Conservation (phyloP, 2,113 vertebrate species). For the Marcusenius ussheri region DNA sequence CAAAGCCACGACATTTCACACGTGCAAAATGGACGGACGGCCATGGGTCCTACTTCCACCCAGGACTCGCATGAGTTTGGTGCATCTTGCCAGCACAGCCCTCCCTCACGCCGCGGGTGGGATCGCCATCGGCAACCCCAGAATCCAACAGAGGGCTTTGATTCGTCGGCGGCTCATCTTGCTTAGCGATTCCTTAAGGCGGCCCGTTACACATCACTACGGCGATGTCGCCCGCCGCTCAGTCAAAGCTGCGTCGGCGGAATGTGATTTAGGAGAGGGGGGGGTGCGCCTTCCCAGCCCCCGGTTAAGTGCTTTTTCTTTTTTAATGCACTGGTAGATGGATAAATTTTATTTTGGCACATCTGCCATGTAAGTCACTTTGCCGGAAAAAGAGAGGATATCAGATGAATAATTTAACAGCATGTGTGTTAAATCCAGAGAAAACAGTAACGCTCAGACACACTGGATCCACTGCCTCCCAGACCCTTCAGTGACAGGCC, state of each 20-base stretch:
- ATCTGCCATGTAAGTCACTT: conserved; percentile 4
- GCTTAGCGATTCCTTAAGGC: neutral
- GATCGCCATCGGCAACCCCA: neutral
- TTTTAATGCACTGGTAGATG: neutral
- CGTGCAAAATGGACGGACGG: neutral
- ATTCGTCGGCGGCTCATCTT: neutral
- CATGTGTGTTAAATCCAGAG: neutral
- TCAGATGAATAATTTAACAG: conserved; percentile 6
- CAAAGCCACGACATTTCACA: neutral
- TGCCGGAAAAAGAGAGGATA: neutral
- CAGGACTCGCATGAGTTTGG: neutral
- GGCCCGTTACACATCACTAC: neutral
- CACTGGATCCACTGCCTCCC: neutral
- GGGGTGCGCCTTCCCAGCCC: neutral
- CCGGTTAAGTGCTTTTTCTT: neutral
- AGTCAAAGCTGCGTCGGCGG: neutral
- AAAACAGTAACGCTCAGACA: neutral
- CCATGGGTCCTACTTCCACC: neutral
- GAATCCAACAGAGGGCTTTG: neutral
- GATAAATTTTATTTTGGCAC: conserved; percentile 7
- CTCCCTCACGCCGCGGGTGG: neutral
- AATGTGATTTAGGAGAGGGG: neutral
- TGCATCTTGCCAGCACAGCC: too few relatives aligned
- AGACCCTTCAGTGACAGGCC: neutral
- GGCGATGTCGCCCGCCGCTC: neutral